phyloP scores from a whole-genome alignment of 37 sponge, comb jelly and placozoan species.

The Oscarella lobularis region DNA sequence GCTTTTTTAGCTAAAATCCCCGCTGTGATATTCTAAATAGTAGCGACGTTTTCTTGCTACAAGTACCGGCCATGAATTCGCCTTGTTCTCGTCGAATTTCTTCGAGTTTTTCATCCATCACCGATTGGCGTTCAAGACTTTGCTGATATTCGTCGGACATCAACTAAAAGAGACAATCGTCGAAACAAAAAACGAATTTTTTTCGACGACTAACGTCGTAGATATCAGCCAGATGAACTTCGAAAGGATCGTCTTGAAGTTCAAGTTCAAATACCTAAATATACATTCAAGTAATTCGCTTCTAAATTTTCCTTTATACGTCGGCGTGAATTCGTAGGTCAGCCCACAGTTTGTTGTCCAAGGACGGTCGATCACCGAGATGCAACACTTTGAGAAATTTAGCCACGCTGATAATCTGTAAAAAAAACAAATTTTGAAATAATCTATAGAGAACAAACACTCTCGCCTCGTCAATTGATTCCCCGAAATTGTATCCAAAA shows the following conservation, averaged over 20 bases:
- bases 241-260: conserved; percentile 68
- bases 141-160: background rate
- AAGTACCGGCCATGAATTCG: background rate
- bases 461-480: background rate
- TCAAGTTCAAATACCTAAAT: conserved; percentile 10
- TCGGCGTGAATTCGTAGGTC: background rate
- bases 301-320: background rate
- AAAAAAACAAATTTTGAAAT: background rate
- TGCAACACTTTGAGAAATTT: conserved; percentile 5
- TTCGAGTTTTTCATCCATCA: background rate
- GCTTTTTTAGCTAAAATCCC: no score
- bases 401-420: background rate
- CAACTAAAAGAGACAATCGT: background rate
- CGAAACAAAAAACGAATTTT: no score
- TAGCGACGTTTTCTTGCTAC: no score
- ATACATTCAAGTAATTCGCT: background rate
- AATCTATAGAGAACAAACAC: background rate
- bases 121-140: background rate
- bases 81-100: background rate
- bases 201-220: conserved; percentile 61
- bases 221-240: conserved; percentile 72
- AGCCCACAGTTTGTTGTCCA: background rate
- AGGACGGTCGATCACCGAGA: background rate
- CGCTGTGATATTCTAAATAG: no score
- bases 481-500: background rate